Percentiles rank a stretch among this genome's conserved stretches.
phyloP scores from a whole-genome alignment of 1,140 invertebrate species.

The Polypedilum vanderplanki region DNA sequence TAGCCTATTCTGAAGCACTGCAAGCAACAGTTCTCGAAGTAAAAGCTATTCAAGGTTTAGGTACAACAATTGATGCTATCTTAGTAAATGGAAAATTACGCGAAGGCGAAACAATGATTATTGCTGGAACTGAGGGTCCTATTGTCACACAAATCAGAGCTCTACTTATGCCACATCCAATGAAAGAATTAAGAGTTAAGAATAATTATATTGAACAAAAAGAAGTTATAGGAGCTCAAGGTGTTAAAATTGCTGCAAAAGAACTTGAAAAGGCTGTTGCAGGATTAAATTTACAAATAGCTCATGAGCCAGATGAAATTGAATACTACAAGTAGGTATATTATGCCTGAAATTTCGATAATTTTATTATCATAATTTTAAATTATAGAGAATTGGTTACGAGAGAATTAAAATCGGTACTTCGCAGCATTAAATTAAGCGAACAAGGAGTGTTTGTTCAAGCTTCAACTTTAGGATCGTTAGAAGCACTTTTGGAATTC shows the following conservation, averaged over 20 bases:
- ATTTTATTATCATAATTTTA: constrained; percentile 30
- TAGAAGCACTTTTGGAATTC: constrained; percentile 96
- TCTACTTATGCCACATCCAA: constrained; percentile 93
- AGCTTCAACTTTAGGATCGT: constrained; percentile 94
- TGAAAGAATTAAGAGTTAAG: constrained; percentile 97
- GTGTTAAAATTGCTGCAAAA: constrained; percentile 96
- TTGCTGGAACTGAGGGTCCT: constrained; percentile 96
- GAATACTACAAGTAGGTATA: constrained; percentile 60
- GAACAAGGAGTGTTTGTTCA: constrained; percentile 96
- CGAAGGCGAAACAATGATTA: constrained; percentile 89
- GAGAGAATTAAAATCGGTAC: constrained; percentile 73
- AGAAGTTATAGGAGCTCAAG: constrained; percentile 91
- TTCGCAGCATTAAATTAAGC: constrained; percentile 86
- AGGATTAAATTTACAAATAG: constrained; percentile 79
- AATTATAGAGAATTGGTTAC: constrained; percentile 66
- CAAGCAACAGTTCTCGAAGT: constrained; percentile 98
- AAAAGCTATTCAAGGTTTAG: constrained; percentile 93
- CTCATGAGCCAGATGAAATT: constrained; percentile 88
- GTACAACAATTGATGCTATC: constrained; percentile 98
- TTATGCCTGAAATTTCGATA: background rate
- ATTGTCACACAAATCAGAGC: constrained; percentile 97
- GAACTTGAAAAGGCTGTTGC: constrained; percentile 97
- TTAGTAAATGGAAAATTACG: constrained; percentile 89
- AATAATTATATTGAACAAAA: constrained; percentile 95
- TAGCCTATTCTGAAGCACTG: constrained; percentile 90